Evolutionary conservation across 2,888 invertebrate genomes (phyloP).

Genomic region (Clepsis dumicolana): DNA sequence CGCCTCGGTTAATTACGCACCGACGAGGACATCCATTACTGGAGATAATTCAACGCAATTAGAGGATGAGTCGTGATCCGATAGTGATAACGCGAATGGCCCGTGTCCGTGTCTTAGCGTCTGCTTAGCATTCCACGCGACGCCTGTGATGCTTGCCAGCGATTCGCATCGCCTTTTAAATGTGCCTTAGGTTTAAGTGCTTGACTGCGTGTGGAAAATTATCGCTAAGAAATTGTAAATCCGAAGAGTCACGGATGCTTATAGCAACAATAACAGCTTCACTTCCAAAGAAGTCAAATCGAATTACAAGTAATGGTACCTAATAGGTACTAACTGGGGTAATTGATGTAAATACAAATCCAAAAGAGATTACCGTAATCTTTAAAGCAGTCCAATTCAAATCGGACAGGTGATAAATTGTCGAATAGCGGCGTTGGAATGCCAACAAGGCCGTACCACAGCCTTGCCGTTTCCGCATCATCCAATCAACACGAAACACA

Average conservation of each 20-base stretch:
- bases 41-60: conserved; percentile 80
- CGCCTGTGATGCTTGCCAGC: conserved; percentile 57
- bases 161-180: conserved; percentile 57
- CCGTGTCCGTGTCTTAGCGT: conserved; percentile 44
- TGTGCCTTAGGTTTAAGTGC: conserved; percentile 31
- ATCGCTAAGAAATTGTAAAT: neutral
- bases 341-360: conserved; percentile 40
- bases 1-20: conserved; percentile 71
- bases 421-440: conserved; percentile 73
- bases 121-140: conserved; percentile 63
- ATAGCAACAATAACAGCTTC: neutral
- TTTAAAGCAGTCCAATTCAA: conserved; percentile 61
- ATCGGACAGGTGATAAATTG: conserved; percentile 67
- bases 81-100: conserved; percentile 49
- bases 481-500: conserved; percentile 78
- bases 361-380: conserved; percentile 44
- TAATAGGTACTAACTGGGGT: conserved; percentile 23
- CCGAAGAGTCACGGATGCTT: neutral
- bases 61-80: conserved; percentile 72
- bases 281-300: neutral
- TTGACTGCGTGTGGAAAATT: conserved; percentile 20
- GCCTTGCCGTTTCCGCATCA: conserved; percentile 82
- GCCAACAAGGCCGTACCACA: conserved; percentile 79
- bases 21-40: conserved; percentile 77
- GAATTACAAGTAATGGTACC: conserved; percentile 6